Base-by-base conservation (phyloP, 2,888 invertebrate genomes). In the Nycteola revayana region DNA sequence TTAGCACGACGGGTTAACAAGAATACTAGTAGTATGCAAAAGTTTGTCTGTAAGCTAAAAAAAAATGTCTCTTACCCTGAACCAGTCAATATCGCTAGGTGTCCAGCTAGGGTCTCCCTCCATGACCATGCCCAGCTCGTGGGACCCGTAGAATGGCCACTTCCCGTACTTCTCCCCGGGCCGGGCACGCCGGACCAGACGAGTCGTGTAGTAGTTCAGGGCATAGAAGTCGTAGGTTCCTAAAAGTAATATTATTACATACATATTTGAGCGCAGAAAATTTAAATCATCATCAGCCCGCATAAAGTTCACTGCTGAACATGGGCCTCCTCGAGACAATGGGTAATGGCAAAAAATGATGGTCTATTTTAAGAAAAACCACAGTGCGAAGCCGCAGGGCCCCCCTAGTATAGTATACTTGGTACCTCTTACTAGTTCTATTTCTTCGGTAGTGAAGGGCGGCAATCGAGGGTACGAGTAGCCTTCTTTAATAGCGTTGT, bases 191-290 rank as follows among this genome's bases (percentile, higher is more conserved):
- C 61, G 48, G 1, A 69, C 56, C 1, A 56, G 2, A 0, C 58
- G 47, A 0, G 68, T 61, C 0, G 86, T 81, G 60, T 91, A 91
- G 49, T 86, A 77, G 52, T 91, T 91, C 9, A 91, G 34, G 0
- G 78, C 90, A 27, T 85, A 75, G 50, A 82, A 90, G 50, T 91
- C 91, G 8, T 72, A 79, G 0, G 89, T 78, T n/a, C 48, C 47
- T 47, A 18, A 1, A 25, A 21, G n/a, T n/a, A n/a, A n/a, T n/a
- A n/a, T n/a, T n/a, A n/a, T n/a, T n/a, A n/a, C n/a, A n/a, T n/a
- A n/a, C n/a, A n/a, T n/a, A n/a, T n/a, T n/a, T n/a, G n/a, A n/a
- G n/a, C n/a, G n/a, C n/a, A n/a, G n/a, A n/a, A n/a, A n/a, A n/a
- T n/a, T n/a, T n/a, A n/a, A n/a, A n/a, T n/a, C n/a, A n/a, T n/a